A percentile compares a stretch with the other conserved stretches of the same genome.
Conservation (phyloP, 2,888 invertebrate genomes). For the Eumacrocentrus americanus region DNA sequence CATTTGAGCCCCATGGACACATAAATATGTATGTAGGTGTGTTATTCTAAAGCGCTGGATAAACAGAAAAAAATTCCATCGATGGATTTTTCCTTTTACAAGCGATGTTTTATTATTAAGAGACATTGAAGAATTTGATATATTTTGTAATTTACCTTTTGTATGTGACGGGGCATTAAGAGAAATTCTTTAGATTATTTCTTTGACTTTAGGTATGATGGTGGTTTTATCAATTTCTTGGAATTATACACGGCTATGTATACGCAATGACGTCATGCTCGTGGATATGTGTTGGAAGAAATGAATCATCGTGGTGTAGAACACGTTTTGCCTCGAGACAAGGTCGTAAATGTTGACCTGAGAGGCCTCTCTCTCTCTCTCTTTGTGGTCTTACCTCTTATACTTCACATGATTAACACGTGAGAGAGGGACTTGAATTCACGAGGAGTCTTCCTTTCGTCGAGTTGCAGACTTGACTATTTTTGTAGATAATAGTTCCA, state of each 20-base stretch:
- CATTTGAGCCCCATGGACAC: conserved; percentile 17
- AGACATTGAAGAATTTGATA: too few relatives aligned
- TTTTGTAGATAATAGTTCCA: conserved; percentile 68
- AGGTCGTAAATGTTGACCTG: conserved; percentile 16
- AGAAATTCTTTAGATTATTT: too few relatives aligned
- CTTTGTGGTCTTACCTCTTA: background rate
- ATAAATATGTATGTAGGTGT: conserved; percentile 22
- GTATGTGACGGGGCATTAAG: too few relatives aligned
- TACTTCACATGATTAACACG: background rate
- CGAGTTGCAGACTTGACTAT: conserved; percentile 58
- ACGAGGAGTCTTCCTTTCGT: conserved; percentile 59
- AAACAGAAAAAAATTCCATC: background rate
- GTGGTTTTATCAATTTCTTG: background rate
- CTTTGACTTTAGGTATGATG: too few relatives aligned
- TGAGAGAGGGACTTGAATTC: background rate
- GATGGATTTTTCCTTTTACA: background rate
- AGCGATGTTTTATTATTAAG: too few relatives aligned
- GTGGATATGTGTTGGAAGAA: background rate
- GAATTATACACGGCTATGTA: background rate
- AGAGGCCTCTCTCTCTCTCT: conserved; percentile 7
- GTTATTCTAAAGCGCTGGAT: conserved; percentile 5
- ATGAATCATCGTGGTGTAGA: conserved; percentile 7
- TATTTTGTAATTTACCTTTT: too few relatives aligned
- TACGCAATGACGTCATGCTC: conserved; percentile 1
- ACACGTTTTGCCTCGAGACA: background rate